phyloP scores from a whole-genome alignment of 2,113 vertebrate genomes.

The Lepidothrix coronata region DNA sequence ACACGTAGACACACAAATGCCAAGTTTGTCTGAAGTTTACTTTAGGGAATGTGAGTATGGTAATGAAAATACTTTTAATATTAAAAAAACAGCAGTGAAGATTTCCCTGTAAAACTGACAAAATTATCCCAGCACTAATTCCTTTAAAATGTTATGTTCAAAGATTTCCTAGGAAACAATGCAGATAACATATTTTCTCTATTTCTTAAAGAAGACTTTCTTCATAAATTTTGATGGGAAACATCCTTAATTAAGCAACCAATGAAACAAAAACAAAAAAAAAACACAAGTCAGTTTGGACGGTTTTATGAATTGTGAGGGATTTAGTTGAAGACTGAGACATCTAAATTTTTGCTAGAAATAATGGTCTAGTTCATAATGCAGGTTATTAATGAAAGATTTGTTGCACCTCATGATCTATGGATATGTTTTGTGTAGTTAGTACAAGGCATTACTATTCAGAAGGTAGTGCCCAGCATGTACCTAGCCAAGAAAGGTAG shows the following conservation, averaged over 20 bases:
- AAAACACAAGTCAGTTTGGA: neutral
- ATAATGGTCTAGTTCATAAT: neutral
- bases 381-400: neutral
- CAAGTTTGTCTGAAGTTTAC: neutral
- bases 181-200: neutral
- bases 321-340: neutral
- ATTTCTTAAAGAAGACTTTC: neutral
- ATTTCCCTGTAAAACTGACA: neutral
- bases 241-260: neutral
- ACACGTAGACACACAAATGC: neutral
- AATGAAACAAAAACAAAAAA: neutral
- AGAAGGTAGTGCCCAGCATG: neutral
- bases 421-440: neutral
- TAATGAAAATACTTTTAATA: neutral
- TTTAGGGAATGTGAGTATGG: neutral
- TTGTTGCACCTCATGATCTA: neutral
- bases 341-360: neutral
- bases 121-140: neutral
- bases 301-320: neutral
- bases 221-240: neutral
- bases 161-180: neutral
- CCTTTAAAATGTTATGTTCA: neutral
- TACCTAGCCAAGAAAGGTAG: neutral
- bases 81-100: neutral
- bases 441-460: neutral